These are phyloP conservation scores for Eurypyga helias DNA, from an alignment of 2,113 vertebrate species.

Conservation along the genomic window DNA sequence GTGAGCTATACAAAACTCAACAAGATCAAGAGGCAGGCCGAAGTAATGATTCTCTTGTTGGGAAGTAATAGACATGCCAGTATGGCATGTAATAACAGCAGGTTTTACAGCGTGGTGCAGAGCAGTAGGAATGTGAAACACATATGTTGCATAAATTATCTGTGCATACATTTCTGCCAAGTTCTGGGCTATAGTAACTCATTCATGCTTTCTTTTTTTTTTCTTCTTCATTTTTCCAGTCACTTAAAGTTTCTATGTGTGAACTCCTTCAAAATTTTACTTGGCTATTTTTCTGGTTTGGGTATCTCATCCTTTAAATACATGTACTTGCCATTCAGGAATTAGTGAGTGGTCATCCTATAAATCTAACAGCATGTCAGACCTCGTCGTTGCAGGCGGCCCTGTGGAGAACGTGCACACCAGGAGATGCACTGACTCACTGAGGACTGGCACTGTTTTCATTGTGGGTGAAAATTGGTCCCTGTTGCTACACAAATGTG, in stretches of 20 bases:
- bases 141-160: not conserved
- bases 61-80: conserved; percentile 30
- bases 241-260: not conserved
- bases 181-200: not conserved
- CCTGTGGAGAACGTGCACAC: fast-evolving
- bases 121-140: not conserved
- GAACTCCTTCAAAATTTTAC: not conserved
- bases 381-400: not conserved
- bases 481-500: not conserved
- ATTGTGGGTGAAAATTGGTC: not conserved
- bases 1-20: conserved; percentile 14
- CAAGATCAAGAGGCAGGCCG: conserved; percentile 10
- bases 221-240: not conserved
- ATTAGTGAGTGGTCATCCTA: not conserved
- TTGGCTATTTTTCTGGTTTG: not conserved
- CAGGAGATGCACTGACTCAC: fast-evolving
- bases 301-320: not conserved
- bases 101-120: not conserved
- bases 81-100: conserved; percentile 21
- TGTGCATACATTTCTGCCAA: not conserved
- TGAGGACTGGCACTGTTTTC: not conserved
- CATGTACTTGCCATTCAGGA: not conserved
- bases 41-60: conserved; percentile 52
- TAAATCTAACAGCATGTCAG: not conserved
- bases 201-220: not conserved